Base-by-base conservation (phyloP, 2,888 invertebrate genomes). In the Nephrocerus scutellatus region DNA sequence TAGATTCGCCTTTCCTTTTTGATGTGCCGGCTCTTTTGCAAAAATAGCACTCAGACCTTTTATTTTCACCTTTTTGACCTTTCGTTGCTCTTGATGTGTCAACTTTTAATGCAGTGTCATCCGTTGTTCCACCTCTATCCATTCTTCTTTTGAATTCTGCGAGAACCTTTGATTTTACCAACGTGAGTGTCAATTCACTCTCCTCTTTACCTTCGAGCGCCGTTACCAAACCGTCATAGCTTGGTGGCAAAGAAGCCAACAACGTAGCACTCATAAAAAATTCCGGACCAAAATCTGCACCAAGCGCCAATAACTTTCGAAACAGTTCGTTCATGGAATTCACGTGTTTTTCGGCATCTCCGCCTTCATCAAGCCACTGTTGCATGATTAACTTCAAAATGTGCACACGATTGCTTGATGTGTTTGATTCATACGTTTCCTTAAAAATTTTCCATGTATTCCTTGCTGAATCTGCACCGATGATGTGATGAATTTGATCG, bases 171-270 rank as follows among this genome's bases (percentile, higher is more conserved):
- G 33, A 28, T 22, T 24, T 28, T 5, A 44, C 43, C 20, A 47
- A 19, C 18, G 24, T 13, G 12, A 36, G 34, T 7, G 29, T 47
- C 29, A 40, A 24, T 21, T 15, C 36, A 10, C 34, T 31, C 14
- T 42, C 41, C 19, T 25, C 10, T 6, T 41, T 31, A 26, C 33
- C 39, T 19, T 47, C 47, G 9, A 51, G 29, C 19, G 49, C 46
- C 6, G 42, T 39, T 18, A 49, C 30, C 3, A 49, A 35, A 2
- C 30, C 26, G 36, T 48, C 46, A 22, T 47, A 48, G 31, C 45
- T 47, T 18, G 32, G 24, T 12, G 43, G 39, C 3, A 45, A 37
- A 16, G 35, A 38, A 22, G n/a, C n/a, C n/a, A n/a, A n/a, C n/a
- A n/a, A n/a, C n/a, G n/a, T n/a, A 10, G 38, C 44, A 24, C 41